Percentiles rank a stretch among this genome's conserved stretches.
These are phyloP conservation scores for Channa striata DNA, from an alignment of 2,797 vertebrate genomes.

Conservation along the genomic window DNA sequence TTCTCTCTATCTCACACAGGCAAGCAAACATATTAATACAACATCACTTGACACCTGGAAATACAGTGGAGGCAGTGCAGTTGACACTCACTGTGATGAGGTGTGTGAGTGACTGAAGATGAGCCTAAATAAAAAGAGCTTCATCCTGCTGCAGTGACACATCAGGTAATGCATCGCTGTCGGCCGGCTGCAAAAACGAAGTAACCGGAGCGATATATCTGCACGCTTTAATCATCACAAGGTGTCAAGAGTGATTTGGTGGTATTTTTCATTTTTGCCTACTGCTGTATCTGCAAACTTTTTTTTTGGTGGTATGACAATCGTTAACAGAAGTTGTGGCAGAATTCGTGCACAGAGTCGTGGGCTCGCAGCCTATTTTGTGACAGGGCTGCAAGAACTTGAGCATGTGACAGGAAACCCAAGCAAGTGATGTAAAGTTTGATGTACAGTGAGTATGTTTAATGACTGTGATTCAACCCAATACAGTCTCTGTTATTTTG, in stretches of 20 bases:
- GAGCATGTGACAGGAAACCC: conserved; percentile 18
- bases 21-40: not conserved
- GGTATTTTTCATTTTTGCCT: not conserved
- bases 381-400: conserved; percentile 15
- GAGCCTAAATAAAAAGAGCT: conserved; percentile 5
- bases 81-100: not conserved
- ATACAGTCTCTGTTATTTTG: too few species aligned
- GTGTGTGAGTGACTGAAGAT: not conserved
- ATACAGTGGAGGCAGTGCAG: not conserved
- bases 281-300: not conserved
- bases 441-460: not conserved
- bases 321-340: not conserved
- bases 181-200: not conserved
- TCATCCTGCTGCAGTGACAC: not conserved
- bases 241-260: not conserved
- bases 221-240: not conserved
- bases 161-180: not conserved
- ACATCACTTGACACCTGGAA: conserved; percentile 30
- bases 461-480: not conserved
- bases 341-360: not conserved
- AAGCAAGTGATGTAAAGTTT: conserved; percentile 3
- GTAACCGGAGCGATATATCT: not conserved
- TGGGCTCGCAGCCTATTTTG: not conserved
- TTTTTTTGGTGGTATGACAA: not conserved
- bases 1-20: not conserved